Percentiles rank a stretch among this genome's conserved stretches.
Evolutionary conservation across 2,888 invertebrate genomes (phyloP).

Genomic region (Miltochrista miniata): DNA sequence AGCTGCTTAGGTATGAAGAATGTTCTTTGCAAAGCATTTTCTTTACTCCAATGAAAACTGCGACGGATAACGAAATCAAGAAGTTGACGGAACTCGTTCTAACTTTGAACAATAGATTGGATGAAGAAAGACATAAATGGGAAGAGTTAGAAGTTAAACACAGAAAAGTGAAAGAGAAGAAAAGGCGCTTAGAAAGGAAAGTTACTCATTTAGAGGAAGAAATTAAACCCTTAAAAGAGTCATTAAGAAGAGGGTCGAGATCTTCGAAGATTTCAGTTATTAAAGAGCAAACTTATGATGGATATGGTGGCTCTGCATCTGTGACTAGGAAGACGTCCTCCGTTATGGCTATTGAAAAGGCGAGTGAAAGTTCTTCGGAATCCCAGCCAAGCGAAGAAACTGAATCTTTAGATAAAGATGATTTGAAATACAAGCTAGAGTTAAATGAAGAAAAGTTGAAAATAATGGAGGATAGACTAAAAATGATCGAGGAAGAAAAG

Average conservation of each 20-base stretch:
- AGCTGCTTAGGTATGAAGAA: conserved; percentile 72
- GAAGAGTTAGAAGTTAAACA: conserved; percentile 82
- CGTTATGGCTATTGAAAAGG: conserved; percentile 49
- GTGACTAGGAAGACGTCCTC: conserved; percentile 54
- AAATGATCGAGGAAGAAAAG: conserved; percentile 86
- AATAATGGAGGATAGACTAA: conserved; percentile 85
- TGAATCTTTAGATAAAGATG: conserved; percentile 67
- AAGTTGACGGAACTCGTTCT: conserved; percentile 84
- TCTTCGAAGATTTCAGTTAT: conserved; percentile 51
- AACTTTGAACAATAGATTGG: conserved; percentile 82
- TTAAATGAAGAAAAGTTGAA: conserved; percentile 86
- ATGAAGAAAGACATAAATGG: conserved; percentile 82
- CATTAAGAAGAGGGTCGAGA: conserved; percentile 53
- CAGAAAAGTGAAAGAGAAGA: conserved; percentile 82
- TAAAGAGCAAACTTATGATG: conserved; percentile 45
- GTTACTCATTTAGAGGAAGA: conserved; percentile 55
- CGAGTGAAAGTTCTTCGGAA: conserved; percentile 58
- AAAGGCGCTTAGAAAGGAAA: conserved; percentile 62
- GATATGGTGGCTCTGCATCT: conserved; percentile 31
- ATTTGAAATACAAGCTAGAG: conserved; percentile 78
- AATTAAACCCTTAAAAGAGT: conserved; percentile 51
- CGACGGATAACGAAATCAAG: conserved; percentile 85
- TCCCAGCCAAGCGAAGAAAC: conserved; percentile 47
- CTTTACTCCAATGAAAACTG: conserved; percentile 80
- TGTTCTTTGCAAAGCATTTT: conserved; percentile 77